Evolutionary conservation across 2,797 vertebrate species (phyloP).

Genomic region (Hybognathus amarus): DNA sequence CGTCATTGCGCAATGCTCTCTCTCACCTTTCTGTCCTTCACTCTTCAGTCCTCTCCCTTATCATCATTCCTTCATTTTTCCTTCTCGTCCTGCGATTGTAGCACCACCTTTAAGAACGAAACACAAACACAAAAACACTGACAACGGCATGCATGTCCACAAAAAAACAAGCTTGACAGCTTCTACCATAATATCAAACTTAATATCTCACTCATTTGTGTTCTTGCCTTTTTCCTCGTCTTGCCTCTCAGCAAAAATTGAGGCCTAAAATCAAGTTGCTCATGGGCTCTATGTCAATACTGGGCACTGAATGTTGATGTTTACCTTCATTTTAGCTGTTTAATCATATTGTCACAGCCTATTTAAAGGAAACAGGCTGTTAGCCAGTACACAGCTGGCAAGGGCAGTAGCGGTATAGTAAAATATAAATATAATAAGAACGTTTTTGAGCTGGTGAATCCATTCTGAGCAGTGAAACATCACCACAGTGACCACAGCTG

Average conservation of each 20-base stretch:
- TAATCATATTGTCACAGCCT: constrained; percentile 74
- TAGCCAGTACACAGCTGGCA: constrained; percentile 77
- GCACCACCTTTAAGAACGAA: background rate
- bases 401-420: constrained; percentile 82
- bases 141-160: background rate
- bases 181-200: constrained; percentile 10
- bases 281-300: constrained; percentile 53
- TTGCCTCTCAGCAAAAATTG: constrained; percentile 26
- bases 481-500: constrained; percentile 84
- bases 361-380: constrained; percentile 67
- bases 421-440: constrained; percentile 91
- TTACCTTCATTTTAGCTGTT: constrained; percentile 67
- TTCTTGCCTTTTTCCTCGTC: constrained; percentile 7
- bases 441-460: constrained; percentile 88
- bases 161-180: constrained; percentile 3
- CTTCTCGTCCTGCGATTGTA: background rate
- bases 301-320: constrained; percentile 61
- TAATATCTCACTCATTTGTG: constrained; percentile 19
- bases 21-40: background rate
- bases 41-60: background rate
- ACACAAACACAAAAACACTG: background rate
- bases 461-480: constrained; percentile 89
- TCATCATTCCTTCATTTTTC: background rate
- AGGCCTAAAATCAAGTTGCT: constrained; percentile 55
- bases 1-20: background rate